Evolutionary conservation across 2,113 vertebrate species (phyloP).

Genomic region (Ivindomyrus marchei): DNA sequence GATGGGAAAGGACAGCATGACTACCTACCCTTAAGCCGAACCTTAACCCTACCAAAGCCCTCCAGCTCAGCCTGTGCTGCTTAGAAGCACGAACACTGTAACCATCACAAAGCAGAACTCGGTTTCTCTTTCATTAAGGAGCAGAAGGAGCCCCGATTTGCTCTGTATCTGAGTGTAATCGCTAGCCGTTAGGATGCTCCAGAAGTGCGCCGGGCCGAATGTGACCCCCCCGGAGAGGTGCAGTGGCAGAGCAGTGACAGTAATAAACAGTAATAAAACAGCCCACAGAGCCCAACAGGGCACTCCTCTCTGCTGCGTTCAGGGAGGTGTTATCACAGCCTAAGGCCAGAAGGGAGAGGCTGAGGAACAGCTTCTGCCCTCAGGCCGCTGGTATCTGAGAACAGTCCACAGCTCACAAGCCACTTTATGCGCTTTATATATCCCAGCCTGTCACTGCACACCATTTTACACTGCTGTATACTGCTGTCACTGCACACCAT

Average conservation of each 20-base stretch:
- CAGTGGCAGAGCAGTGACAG: too few species aligned
- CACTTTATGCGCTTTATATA: neutral
- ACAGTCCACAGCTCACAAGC: neutral
- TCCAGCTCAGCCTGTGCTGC: neutral
- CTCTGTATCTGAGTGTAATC: neutral
- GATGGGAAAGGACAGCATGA: neutral
- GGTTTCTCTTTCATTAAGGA: neutral
- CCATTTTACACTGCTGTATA: too few species aligned
- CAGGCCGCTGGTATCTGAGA: neutral
- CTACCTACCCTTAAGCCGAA: neutral
- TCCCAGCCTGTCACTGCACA: neutral
- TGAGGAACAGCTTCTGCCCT: neutral
- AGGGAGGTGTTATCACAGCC: neutral
- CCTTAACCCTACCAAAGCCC: neutral
- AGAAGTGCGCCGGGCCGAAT: neutral
- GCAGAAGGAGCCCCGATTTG: neutral
- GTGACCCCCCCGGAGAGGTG: too few species aligned
- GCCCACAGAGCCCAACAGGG: too few species aligned
- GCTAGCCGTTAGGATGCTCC: neutral
- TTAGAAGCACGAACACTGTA: neutral
- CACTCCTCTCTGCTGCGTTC: neutral
- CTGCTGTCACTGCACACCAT: neutral
- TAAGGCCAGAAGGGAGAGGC: too few species aligned
- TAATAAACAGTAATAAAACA: too few species aligned
- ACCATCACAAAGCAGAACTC: neutral